Conservation (phyloP, 2,888 invertebrate species). For the Blastobasis adustella region DNA sequence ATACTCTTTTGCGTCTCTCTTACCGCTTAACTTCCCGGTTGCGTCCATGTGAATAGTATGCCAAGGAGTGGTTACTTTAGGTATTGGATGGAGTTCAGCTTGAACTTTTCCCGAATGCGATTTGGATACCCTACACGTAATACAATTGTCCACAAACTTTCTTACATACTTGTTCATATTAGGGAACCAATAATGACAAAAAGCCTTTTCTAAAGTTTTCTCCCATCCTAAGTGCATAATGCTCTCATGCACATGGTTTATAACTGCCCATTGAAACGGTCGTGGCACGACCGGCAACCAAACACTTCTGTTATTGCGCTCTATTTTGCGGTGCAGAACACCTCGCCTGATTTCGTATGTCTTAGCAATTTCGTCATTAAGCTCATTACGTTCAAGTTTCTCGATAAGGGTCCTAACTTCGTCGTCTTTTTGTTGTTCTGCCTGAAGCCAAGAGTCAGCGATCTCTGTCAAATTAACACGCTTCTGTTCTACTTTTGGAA, state of each 20-base stretch:
- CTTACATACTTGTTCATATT: conserved; percentile 20
- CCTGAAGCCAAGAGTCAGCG: conserved; percentile 6
- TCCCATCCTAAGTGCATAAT: conserved; percentile 12
- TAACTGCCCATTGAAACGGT: conserved; percentile 18
- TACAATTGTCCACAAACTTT: conserved; percentile 26
- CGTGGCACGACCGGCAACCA: conserved; percentile 15
- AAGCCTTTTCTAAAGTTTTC: conserved; percentile 18
- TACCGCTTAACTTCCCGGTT: conserved; percentile 22
- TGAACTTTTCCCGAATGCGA: conserved; percentile 22
- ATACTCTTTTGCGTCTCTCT: conserved; percentile 24
- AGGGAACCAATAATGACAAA: conserved; percentile 23
- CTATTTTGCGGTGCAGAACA: conserved; percentile 11
- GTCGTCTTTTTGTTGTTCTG: conserved; percentile 4
- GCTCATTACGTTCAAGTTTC: not conserved
- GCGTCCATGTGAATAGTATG: conserved; percentile 29
- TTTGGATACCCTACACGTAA: conserved; percentile 27
- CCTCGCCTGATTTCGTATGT: conserved; percentile 10
- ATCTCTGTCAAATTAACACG: conserved; percentile 4
- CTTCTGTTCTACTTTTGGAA: conserved; percentile 4
- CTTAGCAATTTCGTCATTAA: not conserved
- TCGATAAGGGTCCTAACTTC: conserved; percentile 1
- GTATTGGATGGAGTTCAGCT: conserved; percentile 25
- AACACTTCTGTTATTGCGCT: conserved; percentile 13
- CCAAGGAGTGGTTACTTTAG: conserved; percentile 20
- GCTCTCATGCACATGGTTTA: conserved; percentile 16